These are phyloP conservation scores for Drosophila kuntzei DNA, from an alignment of 2,888 invertebrate species.

Conservation along the genomic window DNA sequence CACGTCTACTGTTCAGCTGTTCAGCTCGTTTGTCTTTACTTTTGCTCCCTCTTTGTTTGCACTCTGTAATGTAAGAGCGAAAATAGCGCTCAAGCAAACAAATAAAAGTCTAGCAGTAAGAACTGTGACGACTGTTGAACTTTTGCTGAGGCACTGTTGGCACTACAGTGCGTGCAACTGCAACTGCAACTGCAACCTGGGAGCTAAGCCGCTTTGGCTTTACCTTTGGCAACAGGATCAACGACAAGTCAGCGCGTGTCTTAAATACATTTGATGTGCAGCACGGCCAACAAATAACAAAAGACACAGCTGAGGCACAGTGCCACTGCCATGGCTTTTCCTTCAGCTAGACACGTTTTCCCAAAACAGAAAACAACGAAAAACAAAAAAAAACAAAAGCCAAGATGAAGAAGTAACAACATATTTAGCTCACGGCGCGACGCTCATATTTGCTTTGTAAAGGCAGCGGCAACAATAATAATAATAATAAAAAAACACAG, in stretches of 20 bases:
- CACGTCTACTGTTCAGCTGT: constrained; percentile 43
- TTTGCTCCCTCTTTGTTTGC: constrained; percentile 51
- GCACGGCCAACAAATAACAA: constrained; percentile 36
- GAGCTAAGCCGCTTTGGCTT: constrained; percentile 74
- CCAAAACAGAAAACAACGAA: constrained; percentile 18
- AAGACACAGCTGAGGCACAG: constrained; percentile 36
- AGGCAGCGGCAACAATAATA: constrained; percentile 71
- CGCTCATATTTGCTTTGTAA: constrained; percentile 76
- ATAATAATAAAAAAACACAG: constrained; percentile 50
- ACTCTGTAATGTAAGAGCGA: constrained; percentile 51
- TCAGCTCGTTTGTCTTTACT: constrained; percentile 37
- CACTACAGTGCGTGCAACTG: constrained; percentile 24
- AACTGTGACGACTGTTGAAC: constrained; percentile 75
- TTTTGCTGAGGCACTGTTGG: constrained; percentile 42
- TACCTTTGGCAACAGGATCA: constrained; percentile 69
- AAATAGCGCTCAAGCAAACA: constrained; percentile 61
- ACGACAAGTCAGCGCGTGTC: constrained; percentile 63
- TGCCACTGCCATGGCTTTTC: constrained; percentile 24
- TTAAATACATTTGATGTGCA: constrained; percentile 59
- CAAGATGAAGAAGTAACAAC: constrained; percentile 65
- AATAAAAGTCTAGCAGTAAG: constrained; percentile 60
- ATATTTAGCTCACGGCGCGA: constrained; percentile 76
- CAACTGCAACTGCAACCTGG: constrained; percentile 15
- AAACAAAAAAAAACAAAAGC: constrained; percentile 18
- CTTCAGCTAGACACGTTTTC: constrained; percentile 46